Percentiles rank a stretch among this genome's conserved stretches.
Evolutionary conservation across 2,113 vertebrate species (phyloP).

Genomic region (Lonchura striata): DNA sequence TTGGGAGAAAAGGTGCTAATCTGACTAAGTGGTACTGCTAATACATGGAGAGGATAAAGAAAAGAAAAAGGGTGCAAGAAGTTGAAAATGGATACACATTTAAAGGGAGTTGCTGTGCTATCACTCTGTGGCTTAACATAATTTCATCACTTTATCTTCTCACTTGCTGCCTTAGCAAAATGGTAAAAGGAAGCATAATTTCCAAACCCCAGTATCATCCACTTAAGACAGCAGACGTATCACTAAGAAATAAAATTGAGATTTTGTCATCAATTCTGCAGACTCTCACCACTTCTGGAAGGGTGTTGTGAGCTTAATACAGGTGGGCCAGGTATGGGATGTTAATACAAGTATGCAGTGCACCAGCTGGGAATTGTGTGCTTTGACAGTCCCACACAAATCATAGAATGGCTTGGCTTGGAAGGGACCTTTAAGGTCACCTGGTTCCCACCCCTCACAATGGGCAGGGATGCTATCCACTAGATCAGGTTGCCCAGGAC

Average conservation of each 20-base stretch:
- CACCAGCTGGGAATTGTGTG: accelerated
- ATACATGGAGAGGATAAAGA: not conserved
- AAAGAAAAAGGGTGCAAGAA: not conserved
- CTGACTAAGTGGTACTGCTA: not conserved
- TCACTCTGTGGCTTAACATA: not conserved
- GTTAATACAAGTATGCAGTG: not conserved
- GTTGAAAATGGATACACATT: not conserved
- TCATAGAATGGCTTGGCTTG: not conserved
- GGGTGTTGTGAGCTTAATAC: not conserved
- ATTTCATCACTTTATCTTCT: not conserved
- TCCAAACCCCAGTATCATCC: not conserved
- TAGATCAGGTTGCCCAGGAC: not conserved
- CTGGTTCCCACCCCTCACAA: not conserved
- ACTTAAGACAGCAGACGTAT: not conserved
- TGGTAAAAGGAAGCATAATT: not conserved
- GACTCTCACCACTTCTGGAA: not conserved
- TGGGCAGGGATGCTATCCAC: not conserved
- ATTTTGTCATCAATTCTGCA: not conserved
- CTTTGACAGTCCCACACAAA: not conserved
- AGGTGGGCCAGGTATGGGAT: not conserved
- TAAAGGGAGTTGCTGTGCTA: not conserved
- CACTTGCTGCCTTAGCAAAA: not conserved
- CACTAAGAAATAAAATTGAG: not conserved
- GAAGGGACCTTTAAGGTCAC: not conserved
- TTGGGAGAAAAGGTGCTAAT: not conserved